A percentile compares a stretch with the other conserved stretches of the same genome.
These are phyloP conservation scores for Zhuqinia jingwanae DNA, from an alignment of 2,888 invertebrate genomes.

Conservation along the genomic window DNA sequence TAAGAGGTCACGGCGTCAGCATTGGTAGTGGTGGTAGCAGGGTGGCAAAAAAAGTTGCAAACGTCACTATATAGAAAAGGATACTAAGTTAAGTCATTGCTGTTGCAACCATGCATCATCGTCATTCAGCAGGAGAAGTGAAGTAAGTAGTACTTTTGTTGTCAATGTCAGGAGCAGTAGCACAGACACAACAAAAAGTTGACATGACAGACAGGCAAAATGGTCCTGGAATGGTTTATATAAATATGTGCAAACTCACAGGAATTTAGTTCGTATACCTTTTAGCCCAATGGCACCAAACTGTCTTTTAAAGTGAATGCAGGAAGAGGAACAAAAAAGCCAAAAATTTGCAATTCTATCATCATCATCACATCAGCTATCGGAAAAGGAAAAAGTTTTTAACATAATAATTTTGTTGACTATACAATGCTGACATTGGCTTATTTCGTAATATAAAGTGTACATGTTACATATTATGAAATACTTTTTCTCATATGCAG, in stretches of 20 bases:
- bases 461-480: no score
- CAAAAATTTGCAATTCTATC: conserved; percentile 46
- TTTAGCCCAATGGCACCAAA: conserved; percentile 50
- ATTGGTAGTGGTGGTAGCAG: not conserved
- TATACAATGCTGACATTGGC: no score
- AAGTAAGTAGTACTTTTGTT: conserved; percentile 62
- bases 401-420: no score
- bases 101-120: conserved; percentile 39
- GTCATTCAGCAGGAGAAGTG: conserved; percentile 40
- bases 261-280: not conserved
- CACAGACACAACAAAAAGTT: conserved; percentile 39
- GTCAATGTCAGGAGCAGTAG: conserved; percentile 62
- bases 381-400: not conserved
- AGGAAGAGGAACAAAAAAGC: not conserved
- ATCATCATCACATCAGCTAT: no score
- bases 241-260: not conserved
- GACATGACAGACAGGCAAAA: conserved; percentile 51
- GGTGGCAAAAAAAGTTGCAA: conserved; percentile 51
- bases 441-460: conserved; percentile 13
- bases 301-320: conserved; percentile 31
- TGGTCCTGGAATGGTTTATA: conserved; percentile 31
- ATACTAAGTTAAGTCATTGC: conserved; percentile 13
- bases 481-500: no score
- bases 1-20: conserved; percentile 66
- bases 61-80: not conserved